Base-by-base conservation (phyloP, 2,888 invertebrate species). In the Protula sp. region DNA sequence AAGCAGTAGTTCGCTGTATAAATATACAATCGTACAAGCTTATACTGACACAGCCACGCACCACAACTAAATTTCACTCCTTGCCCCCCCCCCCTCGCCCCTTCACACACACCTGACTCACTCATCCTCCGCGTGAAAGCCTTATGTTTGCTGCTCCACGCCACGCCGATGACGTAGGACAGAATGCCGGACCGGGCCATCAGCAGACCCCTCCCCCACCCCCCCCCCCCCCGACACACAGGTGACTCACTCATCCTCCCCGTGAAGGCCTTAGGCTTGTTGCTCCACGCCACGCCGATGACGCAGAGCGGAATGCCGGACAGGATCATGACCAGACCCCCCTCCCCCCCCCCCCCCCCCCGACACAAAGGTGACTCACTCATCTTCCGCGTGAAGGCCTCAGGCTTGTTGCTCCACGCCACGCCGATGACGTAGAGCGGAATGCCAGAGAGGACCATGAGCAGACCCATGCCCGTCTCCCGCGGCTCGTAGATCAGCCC, bases 251-350 rank as follows among this genome's bases (percentile, higher is more conserved):
- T 63, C 14, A 74, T 67, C 29, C 66, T 59, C 26, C 61, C 61
- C 1, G 62, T 60, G 57, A 71, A 72, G 30, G 59, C 61, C 14
- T 57, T 58, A 1, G 79, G 79, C 61, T 82, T 83, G 30, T 72
- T 72, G 62, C 76, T 72, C 82, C 82, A 83, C 58, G 68, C 68
- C 30, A 83, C 74, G 1, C 79, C 78, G 3, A 89, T 69, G 71
- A 88, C 87, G 80, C 92, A 92, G 5, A 92, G 88, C 4, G 92
- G 93, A 64, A 93, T 85, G 29, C 92, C 92, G 4, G 90, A 87
- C n/a, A 90, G 76, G 0, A 90, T 87, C 31, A 92, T 89, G 4
- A 84, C 85, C 2, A 88, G 78, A 1, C 91, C 91, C 68, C n/a
- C n/a, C n/a, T n/a, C n/a, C n/a, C n/a, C n/a, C n/a, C n/a, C n/a